These are phyloP conservation scores for Lycopodina hypogea DNA, from an alignment of 37 sponge, comb jelly and placozoan species.

Conservation along the genomic window DNA sequence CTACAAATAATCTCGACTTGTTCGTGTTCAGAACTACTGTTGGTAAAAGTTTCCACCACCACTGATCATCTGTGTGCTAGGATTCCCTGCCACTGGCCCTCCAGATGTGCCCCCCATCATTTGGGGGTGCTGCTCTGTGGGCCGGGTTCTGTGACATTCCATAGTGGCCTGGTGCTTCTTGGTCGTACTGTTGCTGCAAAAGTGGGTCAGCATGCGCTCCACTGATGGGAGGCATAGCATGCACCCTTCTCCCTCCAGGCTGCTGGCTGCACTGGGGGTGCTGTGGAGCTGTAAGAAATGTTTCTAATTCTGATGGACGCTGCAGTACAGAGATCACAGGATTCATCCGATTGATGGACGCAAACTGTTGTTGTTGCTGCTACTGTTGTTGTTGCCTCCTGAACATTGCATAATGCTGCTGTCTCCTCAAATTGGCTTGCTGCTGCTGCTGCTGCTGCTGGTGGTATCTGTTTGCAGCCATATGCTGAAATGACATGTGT, in stretches of 20 bases:
- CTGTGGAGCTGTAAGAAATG: neutral
- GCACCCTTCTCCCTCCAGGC: neutral
- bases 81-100: conserved; percentile 1
- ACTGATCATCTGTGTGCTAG: conserved; percentile 4
- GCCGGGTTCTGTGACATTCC: conserved; percentile 21
- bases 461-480: neutral
- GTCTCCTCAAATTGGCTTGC: too few relatives aligned
- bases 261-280: conserved; percentile 34
- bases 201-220: neutral
- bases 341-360: neutral
- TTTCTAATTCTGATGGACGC: neutral
- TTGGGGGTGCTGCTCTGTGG: conserved; percentile 14
- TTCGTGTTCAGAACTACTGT: too few relatives aligned
- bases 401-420: too few relatives aligned
- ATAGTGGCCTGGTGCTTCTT: conserved; percentile 1
- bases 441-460: conserved; percentile 17
- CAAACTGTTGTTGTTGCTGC: neutral
- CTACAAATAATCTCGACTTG: too few relatives aligned
- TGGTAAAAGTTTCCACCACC: neutral
- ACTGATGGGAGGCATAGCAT: conserved; percentile 3
- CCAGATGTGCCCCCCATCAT: conserved; percentile 13
- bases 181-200: neutral
- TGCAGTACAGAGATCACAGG: neutral
- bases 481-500: neutral
- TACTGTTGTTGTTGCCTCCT: neutral